Percentiles rank a stretch among this genome's conserved stretches.
Conservation (phyloP, 2,113 vertebrate genomes). For the Eonycteris spelaea region DNA sequence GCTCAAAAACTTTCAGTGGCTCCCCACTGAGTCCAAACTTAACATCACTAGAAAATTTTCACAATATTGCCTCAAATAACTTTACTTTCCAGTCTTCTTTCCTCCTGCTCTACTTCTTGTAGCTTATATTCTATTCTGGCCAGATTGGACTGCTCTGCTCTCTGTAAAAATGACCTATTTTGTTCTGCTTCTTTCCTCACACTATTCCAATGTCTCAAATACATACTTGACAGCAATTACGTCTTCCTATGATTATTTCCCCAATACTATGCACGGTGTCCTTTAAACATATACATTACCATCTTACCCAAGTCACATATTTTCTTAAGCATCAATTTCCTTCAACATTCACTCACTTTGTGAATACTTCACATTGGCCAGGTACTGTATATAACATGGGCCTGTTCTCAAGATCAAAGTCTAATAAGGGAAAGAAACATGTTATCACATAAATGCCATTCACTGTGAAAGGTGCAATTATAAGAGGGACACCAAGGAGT, state of each 20-base stretch:
- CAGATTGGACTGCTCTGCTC: not conserved
- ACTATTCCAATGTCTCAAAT: not conserved
- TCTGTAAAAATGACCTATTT: not conserved
- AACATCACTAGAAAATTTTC: not conserved
- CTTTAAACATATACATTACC: not conserved
- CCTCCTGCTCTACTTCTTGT: not conserved
- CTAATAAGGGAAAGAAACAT: not conserved
- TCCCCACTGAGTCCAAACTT: not conserved
- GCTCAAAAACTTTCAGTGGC: not conserved
- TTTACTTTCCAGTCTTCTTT: not conserved
- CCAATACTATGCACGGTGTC: not conserved
- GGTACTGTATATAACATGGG: not conserved
- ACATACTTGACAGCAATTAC: not conserved
- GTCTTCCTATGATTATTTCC: not conserved
- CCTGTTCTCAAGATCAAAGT: not conserved
- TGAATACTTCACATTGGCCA: not conserved
- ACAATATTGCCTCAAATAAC: not conserved
- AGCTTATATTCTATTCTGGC: not conserved
- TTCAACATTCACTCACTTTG: constrained; percentile 10
- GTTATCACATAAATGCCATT: not conserved
- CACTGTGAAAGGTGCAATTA: not conserved
- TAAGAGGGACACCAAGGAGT: not conserved
- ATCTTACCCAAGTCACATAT: not conserved
- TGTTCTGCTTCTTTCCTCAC: not conserved
- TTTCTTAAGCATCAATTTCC: not conserved